Base-by-base conservation (phyloP, 1,140 invertebrate species). In the Calliphora vicina region DNA sequence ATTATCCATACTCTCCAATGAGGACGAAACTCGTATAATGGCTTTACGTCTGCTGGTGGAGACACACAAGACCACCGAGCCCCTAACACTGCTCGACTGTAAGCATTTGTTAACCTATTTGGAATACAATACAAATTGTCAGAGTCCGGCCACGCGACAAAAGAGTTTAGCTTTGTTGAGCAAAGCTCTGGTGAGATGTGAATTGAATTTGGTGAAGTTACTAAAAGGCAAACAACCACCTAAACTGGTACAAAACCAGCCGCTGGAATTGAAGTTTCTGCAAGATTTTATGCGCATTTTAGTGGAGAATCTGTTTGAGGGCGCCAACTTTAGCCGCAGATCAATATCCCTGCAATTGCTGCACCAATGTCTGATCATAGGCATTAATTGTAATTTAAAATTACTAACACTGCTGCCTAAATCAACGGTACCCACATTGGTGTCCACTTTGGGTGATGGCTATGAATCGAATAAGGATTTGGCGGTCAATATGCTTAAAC, bases 401-500 rank as follows among this genome's bases (percentile, higher is more conserved):
- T 74, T 90, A 81, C 67, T 85, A 8, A 29, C 85, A 0, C 45
- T 86, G 8, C 87, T 92, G 86, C 88, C 87, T 1, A 0, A 76
- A 9, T 26, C 87, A 12, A 87, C 91, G 35, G 84, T 92, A 1
- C 87, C 92, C 2, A 91, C 91, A 57, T 85, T 97, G 23, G 86
- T 94, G 81, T 86, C 92, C 43, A 92, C 93, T 85, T 90, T 97
- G 82, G 86, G 91, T n/a, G 96, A 97, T 86, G 95, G 94, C 10
- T 97, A 96, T 88, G 96, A 97, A 90, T 91, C 91, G 20, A 97
- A 96, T 86, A 97, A 97, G 90, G 89, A 91, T 0, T 90, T 95
- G 71, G 94, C 94, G 0, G 89, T 93, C 3, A 88, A 92, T 10
- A 88, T 95, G 42, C 85, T 96, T 8, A 78, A 84, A 20, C 81